Base-by-base conservation (phyloP, 2,888 invertebrate genomes). In the Caenorhabditis doughertyi region DNA sequence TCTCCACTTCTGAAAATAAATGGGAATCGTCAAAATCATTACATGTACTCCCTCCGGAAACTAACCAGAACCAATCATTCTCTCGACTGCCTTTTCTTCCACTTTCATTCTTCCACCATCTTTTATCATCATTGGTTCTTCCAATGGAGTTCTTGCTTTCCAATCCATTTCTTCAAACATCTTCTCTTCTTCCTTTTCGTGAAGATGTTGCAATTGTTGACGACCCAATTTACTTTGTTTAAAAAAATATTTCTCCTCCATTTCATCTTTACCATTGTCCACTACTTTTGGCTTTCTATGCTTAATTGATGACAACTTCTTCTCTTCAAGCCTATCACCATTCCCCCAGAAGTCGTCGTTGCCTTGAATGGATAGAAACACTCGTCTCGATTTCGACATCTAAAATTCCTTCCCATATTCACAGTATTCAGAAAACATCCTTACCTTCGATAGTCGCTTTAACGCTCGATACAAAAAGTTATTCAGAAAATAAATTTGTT, bases 331-430 rank as follows among this genome's bases (percentile, higher is more conserved):
- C 1, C 67, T 49, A 32, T 79, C 82, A 4, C 74, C 79, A 56
- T 84, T 85, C 8, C 85, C 85, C 85, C 85, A 85, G 53, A 85
- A 85, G 60, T 79, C 74, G 51, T 74, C 76, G 65, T 84, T 74
- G 29, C 76, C 81, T 60, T 81, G 67, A 9, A 76, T 77, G 18
- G 82, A 73, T 47, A 85, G 79, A 68, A 83, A 77, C 51, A 83
- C 70, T 39, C 83, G 73, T 71, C 79, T 85, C 70, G 82, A 74
- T 73, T 82, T 79, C 68, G 82, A 79, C 85, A 85, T 85, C 84
- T 84, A 3, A 0, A 49, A 42, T 11, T 64, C 3, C 16, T n/a
- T 21, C 21, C 8, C 9, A 1, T 32, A 18, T 11, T 21, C 35
- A 1, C 3, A 5, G 0, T 1, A 21, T 67, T 18, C 58, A 5